These are phyloP conservation scores for Corydoras maculifer DNA, from an alignment of 2,113 vertebrate species.

Conservation along the genomic window DNA sequence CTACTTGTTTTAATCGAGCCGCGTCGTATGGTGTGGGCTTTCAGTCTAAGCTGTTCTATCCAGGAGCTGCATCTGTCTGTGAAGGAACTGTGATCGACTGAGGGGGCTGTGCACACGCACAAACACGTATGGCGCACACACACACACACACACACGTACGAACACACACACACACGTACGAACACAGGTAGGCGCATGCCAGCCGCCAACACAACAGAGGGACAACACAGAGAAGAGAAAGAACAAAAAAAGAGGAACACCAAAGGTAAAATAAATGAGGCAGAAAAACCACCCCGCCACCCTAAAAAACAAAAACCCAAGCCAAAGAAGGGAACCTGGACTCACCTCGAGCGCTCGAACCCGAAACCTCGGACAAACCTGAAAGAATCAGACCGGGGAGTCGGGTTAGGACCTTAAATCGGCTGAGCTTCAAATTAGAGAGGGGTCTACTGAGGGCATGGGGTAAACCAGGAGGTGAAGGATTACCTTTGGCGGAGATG, in stretches of 20 bases:
- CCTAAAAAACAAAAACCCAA: constrained; percentile 5
- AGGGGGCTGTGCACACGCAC: constrained; percentile 83
- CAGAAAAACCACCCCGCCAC: constrained; percentile 51
- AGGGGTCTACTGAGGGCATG: background rate
- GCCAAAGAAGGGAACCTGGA: background rate
- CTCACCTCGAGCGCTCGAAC: constrained; percentile 46
- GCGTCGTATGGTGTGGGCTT: constrained; percentile 99
- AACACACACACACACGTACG: constrained; percentile 39
- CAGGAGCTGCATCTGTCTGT: constrained; percentile 99
- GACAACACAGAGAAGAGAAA: constrained; percentile 41
- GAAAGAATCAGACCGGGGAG: constrained; percentile 45
- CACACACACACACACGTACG: constrained; percentile 32
- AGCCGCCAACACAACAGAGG: constrained; percentile 54
- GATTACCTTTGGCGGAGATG: constrained; percentile 68
- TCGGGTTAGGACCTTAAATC: background rate
- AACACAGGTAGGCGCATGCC: constrained; percentile 16
- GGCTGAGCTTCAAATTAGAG: background rate
- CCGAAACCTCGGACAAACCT: constrained; percentile 46
- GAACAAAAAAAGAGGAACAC: constrained; percentile 55
- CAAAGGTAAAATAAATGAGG: constrained; percentile 78
- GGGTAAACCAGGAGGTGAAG: constrained; percentile 22
- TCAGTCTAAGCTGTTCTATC: constrained; percentile 99
- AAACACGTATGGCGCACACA: background rate
- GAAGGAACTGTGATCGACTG: constrained; percentile 99
- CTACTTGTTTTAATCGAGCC: constrained; percentile 99